Base-by-base conservation (phyloP, 2,113 vertebrate genomes). In the Toxostoma redivivum region DNA sequence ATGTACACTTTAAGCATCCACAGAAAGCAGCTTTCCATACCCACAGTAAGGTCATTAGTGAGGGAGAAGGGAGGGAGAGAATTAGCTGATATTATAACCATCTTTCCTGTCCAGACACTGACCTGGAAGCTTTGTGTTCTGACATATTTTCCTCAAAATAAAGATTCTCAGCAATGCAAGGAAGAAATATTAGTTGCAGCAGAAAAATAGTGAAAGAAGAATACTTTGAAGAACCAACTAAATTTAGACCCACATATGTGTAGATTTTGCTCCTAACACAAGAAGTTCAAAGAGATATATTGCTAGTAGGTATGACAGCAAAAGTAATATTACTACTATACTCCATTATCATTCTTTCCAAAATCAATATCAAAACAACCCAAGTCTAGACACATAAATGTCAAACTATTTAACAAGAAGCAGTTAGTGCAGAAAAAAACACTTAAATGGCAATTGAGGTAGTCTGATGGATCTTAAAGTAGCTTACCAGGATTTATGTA, bases 391-490 rank as follows among this genome's bases (percentile, higher is more conserved):
- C 98, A 76, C 97, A 98, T 98, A 97, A 98, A 98, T 67, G 97
- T 97, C 98, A 98, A 96, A 97, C 95, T 97, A 96, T 98, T 98
- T 98, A 98, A 98, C 97, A 96, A 97, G 98, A 96, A 97, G 97
- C 98, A 97, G 97, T 96, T 96, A 97, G 97, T 93, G 94, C 96
- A 96, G 96, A 96, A 97, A 98, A 98, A 98, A 98, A 98, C 98
- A 98, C 98, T 99, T 98, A 98, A 98, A 98, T 97, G 97, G 95
- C 97, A 97, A 98, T 97, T 97, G 97, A 98, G 97, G 98, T 97
- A 98, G 98, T 96, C 98, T 98, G 98, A 97, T 95, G 98, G 98
- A 97, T 98, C 98, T 98, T 97, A 98, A 98, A 98, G 98, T 97
- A 97, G 98, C 98, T 98, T 97, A 97, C 94, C 83, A 97, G 98